Conservation (phyloP, 2,113 vertebrate species). For the Oxygymnocypris stewartii region DNA sequence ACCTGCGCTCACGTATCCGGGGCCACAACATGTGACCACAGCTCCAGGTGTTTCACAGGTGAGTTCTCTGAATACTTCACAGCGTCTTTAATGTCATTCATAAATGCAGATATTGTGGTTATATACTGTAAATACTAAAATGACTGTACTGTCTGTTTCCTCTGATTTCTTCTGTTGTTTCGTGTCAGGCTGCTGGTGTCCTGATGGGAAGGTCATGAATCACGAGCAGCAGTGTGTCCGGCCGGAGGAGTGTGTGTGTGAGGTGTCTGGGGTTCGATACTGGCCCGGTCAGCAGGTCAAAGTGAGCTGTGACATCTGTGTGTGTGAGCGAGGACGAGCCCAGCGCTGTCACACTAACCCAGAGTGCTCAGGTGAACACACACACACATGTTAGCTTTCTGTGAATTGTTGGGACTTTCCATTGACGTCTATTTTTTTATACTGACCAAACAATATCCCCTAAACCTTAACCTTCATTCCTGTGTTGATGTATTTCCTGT, state of each 20-base stretch:
- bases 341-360: conserved; percentile 77
- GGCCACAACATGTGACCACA: conserved; percentile 60
- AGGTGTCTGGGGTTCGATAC: conserved; percentile 71
- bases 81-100: neutral
- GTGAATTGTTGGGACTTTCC: no score
- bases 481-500: no score
- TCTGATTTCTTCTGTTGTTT: neutral
- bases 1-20: conserved; percentile 81
- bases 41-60: conserved; percentile 80
- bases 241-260: conserved; percentile 79
- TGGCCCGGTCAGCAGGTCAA: conserved; percentile 79
- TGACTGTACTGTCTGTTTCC: neutral
- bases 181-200: conserved; percentile 83
- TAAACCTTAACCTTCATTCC: neutral
- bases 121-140: no score
- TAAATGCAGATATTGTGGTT: neutral
- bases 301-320: conserved; percentile 80
- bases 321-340: conserved; percentile 79
- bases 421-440: neutral
- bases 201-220: conserved; percentile 77
- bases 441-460: neutral
- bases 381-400: neutral
- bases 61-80: neutral
- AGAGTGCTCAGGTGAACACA: conserved; percentile 76
- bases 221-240: conserved; percentile 71